Base-by-base conservation (phyloP, 2,888 invertebrate species). In the Nymphalis c-album region DNA sequence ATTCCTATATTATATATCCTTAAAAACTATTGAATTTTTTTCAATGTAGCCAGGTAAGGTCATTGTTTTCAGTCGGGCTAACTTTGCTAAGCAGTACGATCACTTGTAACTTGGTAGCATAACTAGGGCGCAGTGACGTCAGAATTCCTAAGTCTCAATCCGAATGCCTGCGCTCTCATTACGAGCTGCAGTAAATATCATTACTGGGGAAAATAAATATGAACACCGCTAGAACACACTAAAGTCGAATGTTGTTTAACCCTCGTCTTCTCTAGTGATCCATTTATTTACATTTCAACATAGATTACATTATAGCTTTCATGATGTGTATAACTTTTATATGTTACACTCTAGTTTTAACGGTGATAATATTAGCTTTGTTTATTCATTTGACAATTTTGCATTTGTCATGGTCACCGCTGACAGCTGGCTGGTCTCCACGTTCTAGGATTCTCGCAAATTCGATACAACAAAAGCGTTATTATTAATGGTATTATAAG, bases 181-280 rank as follows among this genome's bases (percentile, higher is more conserved):
- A 55, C n/a, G 53, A 55, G 26, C 31, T 55, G 53, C 26, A 55
- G 31, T 31, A 55, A 55, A 53, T 53, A 53, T 53, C 53, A 31
- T 55, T 31, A 55, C 53, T 17, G 26, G 8, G 17, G 7, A 55
- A 55, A 31, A 55, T 31, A 55, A 55, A 55, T 55, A 55, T 31
- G 31, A 55, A 55, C 53, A 55, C 31, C 53, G 53, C 26, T 55
- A 31, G 26, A 55, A 55, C 17, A 55, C 17, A 55, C 53, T 31
- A 18, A 50, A 18, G 53, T n/a, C 17, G 7, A 31, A 26, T 55
- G 31, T 55, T 55, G 31, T 26, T 55, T 55, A 17, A 7, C 31
- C 51, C 51, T 26, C 31, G 53, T n/a, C 26, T 55, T 31, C 53
- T 53, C n/a, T 20, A 8, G 1, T 18, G 50, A 50, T 50, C 7